Evolutionary conservation across 2,113 vertebrate genomes (phyloP), one percentile per base, ranked within the genome.

Genomic region (Pygoscelis adeliae): DNA sequence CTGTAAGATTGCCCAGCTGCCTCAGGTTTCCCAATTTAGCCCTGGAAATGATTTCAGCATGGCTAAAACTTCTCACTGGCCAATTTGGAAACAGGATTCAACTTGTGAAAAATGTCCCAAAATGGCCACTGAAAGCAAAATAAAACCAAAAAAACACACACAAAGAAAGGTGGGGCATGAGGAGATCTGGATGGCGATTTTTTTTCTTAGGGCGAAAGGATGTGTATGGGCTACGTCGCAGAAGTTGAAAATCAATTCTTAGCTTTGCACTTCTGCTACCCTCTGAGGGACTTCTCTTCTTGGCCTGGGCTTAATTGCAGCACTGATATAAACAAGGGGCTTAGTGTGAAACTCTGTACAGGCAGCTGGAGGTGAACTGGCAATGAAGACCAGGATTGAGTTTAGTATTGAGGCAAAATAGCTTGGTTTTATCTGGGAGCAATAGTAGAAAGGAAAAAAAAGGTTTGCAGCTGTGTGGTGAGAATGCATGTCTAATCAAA

Each of bases 291-390:
- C 98, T 98, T 98, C 98, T 98, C 98, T 97, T 97, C 98, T 99
- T 98, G 98, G 98, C 98, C 98, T 96, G 76, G 93, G 98, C 98
- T 99, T 99, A 98, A 99, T 98, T 98, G 98, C 98, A 97, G 98
- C 98, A 90, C 98, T 98, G 98, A 98, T 98, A 98, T 99, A 99
- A 99, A 99, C 99, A 99, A 99, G 98, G 98, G 98, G 98, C 98
- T 99, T 98, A 99, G 98, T 99, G 98, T 99, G 98, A 98, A 98
- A 98, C 98, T 98, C 97, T 98, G 97, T 84, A 90, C 97, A 98
- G 97, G 98, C 99, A 99, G 98, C 99, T 99, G 98, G 98, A 98
- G 98, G 98, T 98, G 97, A 98, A 98, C 98, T 98, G 97, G 97
- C 98, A 97, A 97, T 93, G 96, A 97, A 98, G 98, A 98, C 97